Percentiles rank a stretch among this genome's conserved stretches.
Evolutionary conservation across 37 sponge, comb jelly and placozoan species (phyloP).

Genomic region (Petrosia ficiformis): DNA sequence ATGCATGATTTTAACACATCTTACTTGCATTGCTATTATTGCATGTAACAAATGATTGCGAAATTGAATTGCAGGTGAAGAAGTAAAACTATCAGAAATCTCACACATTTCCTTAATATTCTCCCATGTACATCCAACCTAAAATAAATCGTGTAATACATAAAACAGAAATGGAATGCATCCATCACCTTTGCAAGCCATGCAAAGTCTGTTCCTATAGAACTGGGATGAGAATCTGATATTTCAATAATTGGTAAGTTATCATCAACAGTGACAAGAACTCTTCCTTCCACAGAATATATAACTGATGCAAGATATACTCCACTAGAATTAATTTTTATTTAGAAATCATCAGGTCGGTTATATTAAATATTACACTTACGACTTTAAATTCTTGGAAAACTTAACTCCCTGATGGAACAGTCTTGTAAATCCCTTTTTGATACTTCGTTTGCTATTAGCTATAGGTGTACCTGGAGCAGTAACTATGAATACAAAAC

Average conservation of each 20-base stretch:
- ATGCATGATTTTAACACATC: neutral
- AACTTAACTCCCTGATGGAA: slow-evolving; percentile 42
- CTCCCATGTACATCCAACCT: slow-evolving; percentile 75
- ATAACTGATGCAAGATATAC: slow-evolving; percentile 58
- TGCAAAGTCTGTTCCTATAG: slow-evolving; percentile 63
- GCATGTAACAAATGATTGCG: slow-evolving; percentile 50
- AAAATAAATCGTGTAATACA: neutral
- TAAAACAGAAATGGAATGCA: neutral
- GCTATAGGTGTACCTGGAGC: neutral
- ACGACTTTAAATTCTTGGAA: neutral
- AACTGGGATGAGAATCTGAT: slow-evolving; percentile 39
- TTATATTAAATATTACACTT: neutral
- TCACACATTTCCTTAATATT: slow-evolving; percentile 48
- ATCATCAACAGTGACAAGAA: slow-evolving; percentile 71
- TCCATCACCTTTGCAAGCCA: slow-evolving; percentile 68
- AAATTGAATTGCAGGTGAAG: slow-evolving; percentile 64
- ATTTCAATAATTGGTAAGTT: slow-evolving; percentile 75
- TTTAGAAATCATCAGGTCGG: neutral
- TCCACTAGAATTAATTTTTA: slow-evolving; percentile 31
- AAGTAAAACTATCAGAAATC: slow-evolving; percentile 31
- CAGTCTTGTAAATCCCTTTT: slow-evolving; percentile 51
- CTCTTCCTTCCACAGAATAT: slow-evolving; percentile 52
- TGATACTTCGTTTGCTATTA: slow-evolving; percentile 12
- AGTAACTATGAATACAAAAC: neutral
- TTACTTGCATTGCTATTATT: slow-evolving; percentile 48